Conservation (phyloP, 2,113 vertebrate genomes). For the Trematomus loennbergii region DNA sequence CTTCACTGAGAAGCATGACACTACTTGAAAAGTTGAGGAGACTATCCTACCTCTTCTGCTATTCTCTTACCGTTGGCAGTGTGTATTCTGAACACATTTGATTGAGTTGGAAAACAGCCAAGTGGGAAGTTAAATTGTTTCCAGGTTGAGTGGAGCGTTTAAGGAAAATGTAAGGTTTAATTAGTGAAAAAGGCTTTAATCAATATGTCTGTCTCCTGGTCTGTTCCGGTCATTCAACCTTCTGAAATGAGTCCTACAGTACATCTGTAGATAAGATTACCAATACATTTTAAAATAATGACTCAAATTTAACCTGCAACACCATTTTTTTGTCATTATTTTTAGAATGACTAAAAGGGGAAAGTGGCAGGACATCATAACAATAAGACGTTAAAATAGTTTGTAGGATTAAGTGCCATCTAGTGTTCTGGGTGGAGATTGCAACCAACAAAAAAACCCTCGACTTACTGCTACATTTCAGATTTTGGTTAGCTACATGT, state of each 20-base stretch:
- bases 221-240: background rate
- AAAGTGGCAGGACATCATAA: background rate
- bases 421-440: too few relatives aligned
- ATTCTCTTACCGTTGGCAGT: constrained; percentile 3
- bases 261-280: background rate
- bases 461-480: too few relatives aligned
- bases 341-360: background rate
- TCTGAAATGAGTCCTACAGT: constrained; percentile 9
- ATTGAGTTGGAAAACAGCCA: constrained; percentile 37
- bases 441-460: too few relatives aligned
- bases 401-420: too few relatives aligned
- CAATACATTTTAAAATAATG: background rate
- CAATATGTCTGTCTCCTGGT: constrained; percentile 9
- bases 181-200: constrained; percentile 36
- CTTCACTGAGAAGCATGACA: constrained; percentile 1
- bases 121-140: constrained; percentile 16
- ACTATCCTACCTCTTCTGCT: background rate
- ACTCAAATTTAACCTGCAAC: background rate
- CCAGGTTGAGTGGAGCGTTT: background rate
- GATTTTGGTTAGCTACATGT: too few relatives aligned
- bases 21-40: constrained; percentile 37
- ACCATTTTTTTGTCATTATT: background rate
- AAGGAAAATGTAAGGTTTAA: constrained; percentile 5
- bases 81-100: constrained; percentile 26
- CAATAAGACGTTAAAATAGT: background rate